Conservation (phyloP, 2,113 vertebrate species). For the Pseudolaguvia tuberculata region DNA sequence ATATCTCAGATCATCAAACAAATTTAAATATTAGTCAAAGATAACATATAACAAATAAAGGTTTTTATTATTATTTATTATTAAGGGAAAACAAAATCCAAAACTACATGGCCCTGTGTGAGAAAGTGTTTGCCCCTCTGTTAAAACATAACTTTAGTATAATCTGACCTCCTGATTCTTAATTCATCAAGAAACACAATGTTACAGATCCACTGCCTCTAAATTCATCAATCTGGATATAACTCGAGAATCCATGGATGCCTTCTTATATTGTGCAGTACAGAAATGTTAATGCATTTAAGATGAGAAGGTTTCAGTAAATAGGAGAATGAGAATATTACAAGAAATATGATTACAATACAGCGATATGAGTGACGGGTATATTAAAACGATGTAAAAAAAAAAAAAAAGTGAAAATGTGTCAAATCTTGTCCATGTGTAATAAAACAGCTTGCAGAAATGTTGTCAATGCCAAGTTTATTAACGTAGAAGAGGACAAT, state of each 20-base stretch:
- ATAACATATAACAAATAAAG: too few relatives aligned
- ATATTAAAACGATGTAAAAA: neutral
- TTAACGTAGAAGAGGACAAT: conserved; percentile 63
- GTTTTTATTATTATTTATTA: too few relatives aligned
- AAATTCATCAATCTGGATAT: conserved; percentile 5
- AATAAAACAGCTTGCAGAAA: neutral
- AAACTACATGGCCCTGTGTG: too few relatives aligned
- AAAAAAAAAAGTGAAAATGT: neutral
- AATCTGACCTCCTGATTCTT: neutral
- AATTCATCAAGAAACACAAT: neutral
- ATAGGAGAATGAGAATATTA: too few relatives aligned
- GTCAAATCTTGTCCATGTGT: neutral
- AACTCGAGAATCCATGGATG: neutral
- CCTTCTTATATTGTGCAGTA: neutral
- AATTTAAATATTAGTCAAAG: too few relatives aligned
- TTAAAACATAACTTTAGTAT: too few relatives aligned
- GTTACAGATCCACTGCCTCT: neutral
- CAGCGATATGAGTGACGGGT: neutral
- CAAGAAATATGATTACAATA: neutral
- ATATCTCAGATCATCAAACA: too few relatives aligned
- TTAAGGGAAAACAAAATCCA: too few relatives aligned
- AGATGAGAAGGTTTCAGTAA: neutral
- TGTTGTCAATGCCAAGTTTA: neutral
- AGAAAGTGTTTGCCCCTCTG: too few relatives aligned
- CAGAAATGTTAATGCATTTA: neutral